Evolutionary conservation across 2,797 vertebrate species (phyloP).

Genomic region (Chlorospingus semifuscus): DNA sequence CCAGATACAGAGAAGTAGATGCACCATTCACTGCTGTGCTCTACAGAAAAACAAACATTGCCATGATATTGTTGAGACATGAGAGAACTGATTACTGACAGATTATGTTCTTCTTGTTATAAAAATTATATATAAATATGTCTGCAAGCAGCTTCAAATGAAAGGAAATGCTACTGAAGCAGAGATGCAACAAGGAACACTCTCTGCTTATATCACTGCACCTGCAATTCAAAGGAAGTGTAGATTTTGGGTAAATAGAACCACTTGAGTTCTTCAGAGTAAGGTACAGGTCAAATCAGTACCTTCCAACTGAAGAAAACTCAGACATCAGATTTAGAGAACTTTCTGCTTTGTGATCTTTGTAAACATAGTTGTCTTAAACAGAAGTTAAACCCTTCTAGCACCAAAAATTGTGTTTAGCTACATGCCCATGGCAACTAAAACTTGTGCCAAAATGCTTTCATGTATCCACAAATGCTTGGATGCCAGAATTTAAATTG

Average conservation of each 20-base stretch:
- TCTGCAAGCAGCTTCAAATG: background rate
- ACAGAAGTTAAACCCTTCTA: background rate
- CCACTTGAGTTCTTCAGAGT: background rate
- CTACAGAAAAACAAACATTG: constrained; percentile 21
- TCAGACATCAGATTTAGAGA: background rate
- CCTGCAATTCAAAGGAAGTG: background rate
- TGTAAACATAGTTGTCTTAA: background rate
- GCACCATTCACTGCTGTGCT: background rate
- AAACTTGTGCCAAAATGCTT: constrained; percentile 33
- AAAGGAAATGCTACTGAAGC: background rate
- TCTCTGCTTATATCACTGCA: background rate
- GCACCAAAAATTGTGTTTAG: background rate
- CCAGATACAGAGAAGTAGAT: background rate
- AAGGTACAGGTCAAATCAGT: constrained; percentile 25
- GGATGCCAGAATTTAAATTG: constrained; percentile 15
- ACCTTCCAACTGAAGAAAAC: background rate
- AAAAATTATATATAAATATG: background rate
- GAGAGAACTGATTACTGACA: constrained; percentile 29
- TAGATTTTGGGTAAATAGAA: background rate
- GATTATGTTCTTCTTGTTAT: constrained; percentile 3
- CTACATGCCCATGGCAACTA: background rate
- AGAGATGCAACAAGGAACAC: background rate
- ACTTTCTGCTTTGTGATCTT: constrained; percentile 4
- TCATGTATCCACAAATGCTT: constrained; percentile 13
- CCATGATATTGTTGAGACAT: background rate